Percentiles rank a stretch among this genome's conserved stretches.
phyloP scores from a whole-genome alignment of 2,113 vertebrate genomes.

The Gambusia holbrooki region DNA sequence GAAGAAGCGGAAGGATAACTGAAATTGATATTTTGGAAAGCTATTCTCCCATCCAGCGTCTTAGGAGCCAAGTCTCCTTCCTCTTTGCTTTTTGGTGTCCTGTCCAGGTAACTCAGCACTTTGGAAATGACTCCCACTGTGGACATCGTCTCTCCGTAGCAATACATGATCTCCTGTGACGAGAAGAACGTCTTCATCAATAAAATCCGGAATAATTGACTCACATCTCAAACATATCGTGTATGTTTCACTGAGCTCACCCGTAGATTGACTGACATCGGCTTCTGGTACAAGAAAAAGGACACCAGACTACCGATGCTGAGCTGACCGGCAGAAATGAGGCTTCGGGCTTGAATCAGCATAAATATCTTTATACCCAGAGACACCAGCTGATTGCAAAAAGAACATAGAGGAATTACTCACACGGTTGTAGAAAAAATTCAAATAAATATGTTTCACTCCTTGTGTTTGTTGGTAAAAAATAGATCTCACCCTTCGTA shows the following conservation, averaged over 20 bases:
- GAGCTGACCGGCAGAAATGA: slow-evolving; percentile 77
- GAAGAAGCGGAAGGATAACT: slow-evolving; percentile 70
- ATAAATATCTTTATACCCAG: slow-evolving; percentile 76
- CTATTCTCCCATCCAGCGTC: slow-evolving; percentile 76
- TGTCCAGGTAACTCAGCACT: slow-evolving; percentile 84
- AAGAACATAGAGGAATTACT: not conserved
- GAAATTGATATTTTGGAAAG: slow-evolving; percentile 82
- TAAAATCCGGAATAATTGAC: not conserved
- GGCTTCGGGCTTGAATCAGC: slow-evolving; percentile 77
- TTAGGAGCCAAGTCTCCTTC: slow-evolving; percentile 68
- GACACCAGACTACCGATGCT: slow-evolving; percentile 81
- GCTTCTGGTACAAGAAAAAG: slow-evolving; percentile 88
- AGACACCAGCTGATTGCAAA: slow-evolving; percentile 70
- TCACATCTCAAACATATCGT: not conserved
- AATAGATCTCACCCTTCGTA: slow-evolving; percentile 74
- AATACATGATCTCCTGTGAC: slow-evolving; percentile 78
- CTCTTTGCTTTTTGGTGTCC: slow-evolving; percentile 61
- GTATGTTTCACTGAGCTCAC: slow-evolving; percentile 63
- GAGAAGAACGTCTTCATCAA: not conserved
- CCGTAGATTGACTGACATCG: slow-evolving; percentile 64
- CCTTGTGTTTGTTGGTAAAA: too few relatives aligned
- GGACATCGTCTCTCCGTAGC: slow-evolving; percentile 81
- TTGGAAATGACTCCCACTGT: slow-evolving; percentile 84
- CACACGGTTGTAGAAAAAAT: not conserved
- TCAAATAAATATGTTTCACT: not conserved